Evolutionary conservation across 2,113 vertebrate genomes (phyloP), one percentile per base, ranked within the genome.

Genomic region (Taurulus bubalis): DNA sequence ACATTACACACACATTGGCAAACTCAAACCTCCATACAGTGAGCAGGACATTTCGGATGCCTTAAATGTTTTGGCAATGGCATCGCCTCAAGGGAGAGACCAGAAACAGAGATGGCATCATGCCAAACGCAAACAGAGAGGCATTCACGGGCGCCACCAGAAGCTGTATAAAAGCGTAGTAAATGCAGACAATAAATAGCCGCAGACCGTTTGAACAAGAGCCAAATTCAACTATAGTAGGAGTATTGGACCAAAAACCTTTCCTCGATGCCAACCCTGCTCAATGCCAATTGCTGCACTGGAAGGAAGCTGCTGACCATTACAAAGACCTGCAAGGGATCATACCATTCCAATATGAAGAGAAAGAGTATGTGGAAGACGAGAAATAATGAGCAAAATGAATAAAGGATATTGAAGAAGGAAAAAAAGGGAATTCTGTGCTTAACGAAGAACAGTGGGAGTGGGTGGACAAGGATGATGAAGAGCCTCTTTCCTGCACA

Each of bases 391-490:
- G 73, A 87, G 77, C 74, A 79, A 82, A 88, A 83, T 67, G 77
- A 85, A 75, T 77, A 70, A 79, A 82, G 83, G 72, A 85, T 76
- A 65, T 47, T 65, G 56, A 68, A 64, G 49, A 66, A 71, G 65
- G 12, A 14, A 75, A 62, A 80, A 79, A 71, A 20, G 32, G 75
- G 70, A 69, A 87, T 85, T 83, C 87, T 86, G 34, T 80, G 85
- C 89, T 80, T 91, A 91, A 92, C 69, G 86, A 92, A 88, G 85
- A 93, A 91, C 87, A 88, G 79, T 79, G 79, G 87, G 86, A 93
- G 89, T 85, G 77, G 70, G 85, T 80, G 75, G 90, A 85, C 87
- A 83, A 87, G 85, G 82, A 93, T 91, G 93, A 92, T 91, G 90
- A 90, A 92, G 90, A 90, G 85, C 85, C 72, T 85, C 81, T 87